Conservation (phyloP, 2,113 vertebrate genomes). For the Ranitomeya imitator region DNA sequence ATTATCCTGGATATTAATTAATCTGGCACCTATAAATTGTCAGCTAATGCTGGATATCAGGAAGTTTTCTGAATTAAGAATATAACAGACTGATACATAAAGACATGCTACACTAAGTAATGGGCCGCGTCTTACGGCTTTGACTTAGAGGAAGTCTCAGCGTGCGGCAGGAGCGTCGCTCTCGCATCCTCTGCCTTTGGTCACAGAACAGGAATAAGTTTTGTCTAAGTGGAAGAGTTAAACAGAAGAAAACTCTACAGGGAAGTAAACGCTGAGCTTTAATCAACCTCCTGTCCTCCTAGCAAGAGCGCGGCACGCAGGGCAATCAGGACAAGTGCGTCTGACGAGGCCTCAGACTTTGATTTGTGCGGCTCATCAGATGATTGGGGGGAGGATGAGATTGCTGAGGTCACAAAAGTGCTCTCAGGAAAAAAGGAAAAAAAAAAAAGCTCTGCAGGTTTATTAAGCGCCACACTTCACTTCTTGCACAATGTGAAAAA, state of each 20-base stretch:
- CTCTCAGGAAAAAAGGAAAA: background rate
- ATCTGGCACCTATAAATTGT: too few relatives aligned
- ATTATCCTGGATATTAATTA: too few relatives aligned
- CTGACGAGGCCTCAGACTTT: background rate
- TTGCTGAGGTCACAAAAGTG: conserved; percentile 1
- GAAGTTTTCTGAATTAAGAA: background rate
- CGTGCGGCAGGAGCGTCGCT: background rate
- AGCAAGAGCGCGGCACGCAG: conserved; percentile 19
- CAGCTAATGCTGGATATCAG: too few relatives aligned
- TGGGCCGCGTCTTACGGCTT: too few relatives aligned
- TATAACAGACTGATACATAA: background rate
- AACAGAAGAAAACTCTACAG: background rate
- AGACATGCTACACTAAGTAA: too few relatives aligned
- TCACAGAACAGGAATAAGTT: background rate
- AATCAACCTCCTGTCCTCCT: conserved; percentile 51
- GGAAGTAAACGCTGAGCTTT: conserved; percentile 11
- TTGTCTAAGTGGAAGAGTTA: conserved; percentile 18
- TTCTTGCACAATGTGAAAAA: background rate
- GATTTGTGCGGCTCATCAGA: conserved; percentile 50
- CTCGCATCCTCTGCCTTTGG: background rate
- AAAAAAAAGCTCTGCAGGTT: background rate
- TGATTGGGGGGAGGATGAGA: conserved; percentile 19
- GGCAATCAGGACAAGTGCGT: conserved; percentile 53
- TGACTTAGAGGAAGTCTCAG: background rate
- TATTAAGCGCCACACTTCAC: background rate